phyloP scores from a whole-genome alignment of 2,113 vertebrate genomes.

The Podocnemis expansa region DNA sequence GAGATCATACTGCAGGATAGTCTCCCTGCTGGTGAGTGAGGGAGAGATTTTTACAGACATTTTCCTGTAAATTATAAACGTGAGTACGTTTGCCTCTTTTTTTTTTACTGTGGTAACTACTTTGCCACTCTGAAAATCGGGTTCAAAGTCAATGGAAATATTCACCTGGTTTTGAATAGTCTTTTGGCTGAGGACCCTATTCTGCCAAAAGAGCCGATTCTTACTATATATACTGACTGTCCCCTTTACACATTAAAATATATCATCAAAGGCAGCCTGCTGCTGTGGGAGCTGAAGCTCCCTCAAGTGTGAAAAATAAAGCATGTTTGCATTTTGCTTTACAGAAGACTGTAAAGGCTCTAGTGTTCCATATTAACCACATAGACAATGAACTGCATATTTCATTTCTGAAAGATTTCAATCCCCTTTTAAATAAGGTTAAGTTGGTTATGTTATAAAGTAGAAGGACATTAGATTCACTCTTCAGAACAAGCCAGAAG shows the following conservation, averaged over 20 bases:
- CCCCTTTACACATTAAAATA: background rate
- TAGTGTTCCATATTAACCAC: rapidly evolving
- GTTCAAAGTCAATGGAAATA: background rate
- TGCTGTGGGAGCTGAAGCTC: background rate
- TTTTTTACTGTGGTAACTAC: background rate
- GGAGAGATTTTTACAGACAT: too few relatives aligned
- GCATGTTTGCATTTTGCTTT: background rate
- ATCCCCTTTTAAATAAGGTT: background rate
- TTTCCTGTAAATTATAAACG: too few relatives aligned
- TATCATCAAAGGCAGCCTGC: background rate
- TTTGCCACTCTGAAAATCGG: background rate
- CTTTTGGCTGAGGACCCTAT: background rate
- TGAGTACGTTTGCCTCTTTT: too few relatives aligned
- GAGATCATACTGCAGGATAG: too few relatives aligned
- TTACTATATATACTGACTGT: background rate
- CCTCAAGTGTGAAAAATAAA: background rate
- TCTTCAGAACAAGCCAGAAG: background rate
- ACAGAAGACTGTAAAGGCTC: background rate
- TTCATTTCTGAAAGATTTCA: background rate
- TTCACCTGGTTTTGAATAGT: background rate
- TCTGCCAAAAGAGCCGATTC: background rate
- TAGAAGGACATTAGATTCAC: background rate
- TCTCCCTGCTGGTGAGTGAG: too few relatives aligned
- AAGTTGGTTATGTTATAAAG: background rate
- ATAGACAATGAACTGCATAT: background rate